Evolutionary conservation across 2,888 invertebrate species (phyloP), one percentile per base, ranked within the genome.

Genomic region (Drosophila subsilvestris): DNA sequence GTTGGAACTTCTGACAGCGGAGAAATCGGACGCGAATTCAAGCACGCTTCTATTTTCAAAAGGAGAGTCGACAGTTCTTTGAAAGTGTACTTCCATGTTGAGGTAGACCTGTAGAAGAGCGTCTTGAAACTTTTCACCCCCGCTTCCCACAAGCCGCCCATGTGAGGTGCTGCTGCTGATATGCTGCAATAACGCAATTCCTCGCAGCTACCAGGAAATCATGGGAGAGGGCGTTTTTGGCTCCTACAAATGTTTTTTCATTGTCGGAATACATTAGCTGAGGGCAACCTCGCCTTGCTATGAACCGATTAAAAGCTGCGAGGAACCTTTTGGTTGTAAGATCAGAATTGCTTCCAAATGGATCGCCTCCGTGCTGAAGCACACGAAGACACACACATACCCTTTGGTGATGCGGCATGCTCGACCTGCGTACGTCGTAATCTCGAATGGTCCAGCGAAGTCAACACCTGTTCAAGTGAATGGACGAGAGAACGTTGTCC

Each of bases 371-470:
- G 29, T 29, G 29, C 29, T 29, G 29, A 29, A 20, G 4, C 37
- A 53, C 3, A 20, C 37, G 10, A 22, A 53, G 14, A 53, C 56
- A 29, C 45, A 44, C 7, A 55, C 55, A 7, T 20, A 55, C 22
- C n/a, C n/a, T n/a, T n/a, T n/a, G n/a, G n/a, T 22, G 17, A 42
- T n/a, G n/a, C n/a, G n/a, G n/a, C 1, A 12, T 25, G 56, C 14
- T 17, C n/a, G 20, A 20, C 20, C 20, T 1, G 20, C 32, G 32
- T 48, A 48, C 9, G 20, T 57, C 20, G 37, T 56, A 3, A 56
- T 37, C 0, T 56, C 56, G 14, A 45, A 55, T 1, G 55, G 55
- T 5, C 55, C 45, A 6, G 45, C 55, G 5, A 47, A 56, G 20
- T 45, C 44, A 12, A 55, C 18, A 3, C 55, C 45, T 7, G 45